Conservation (phyloP, 2,113 vertebrate genomes). For the Hystrix cristata region DNA sequence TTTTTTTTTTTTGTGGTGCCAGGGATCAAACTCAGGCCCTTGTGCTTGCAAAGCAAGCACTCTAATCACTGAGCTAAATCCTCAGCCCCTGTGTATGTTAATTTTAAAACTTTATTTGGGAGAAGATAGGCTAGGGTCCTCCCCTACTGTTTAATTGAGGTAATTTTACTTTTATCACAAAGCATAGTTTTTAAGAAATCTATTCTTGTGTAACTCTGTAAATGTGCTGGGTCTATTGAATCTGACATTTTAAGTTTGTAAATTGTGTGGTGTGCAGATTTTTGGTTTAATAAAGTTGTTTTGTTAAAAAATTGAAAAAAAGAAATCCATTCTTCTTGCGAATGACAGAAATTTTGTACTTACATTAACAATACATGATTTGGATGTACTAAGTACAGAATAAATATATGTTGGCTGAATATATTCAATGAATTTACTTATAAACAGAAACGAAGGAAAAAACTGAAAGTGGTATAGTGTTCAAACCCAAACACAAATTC, state of each 20-base stretch:
- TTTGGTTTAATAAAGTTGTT: background rate
- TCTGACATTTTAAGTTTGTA: background rate
- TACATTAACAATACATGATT: background rate
- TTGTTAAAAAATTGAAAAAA: background rate
- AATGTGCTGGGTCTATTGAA: background rate
- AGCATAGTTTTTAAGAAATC: background rate
- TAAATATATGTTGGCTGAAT: background rate
- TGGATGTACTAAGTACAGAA: background rate
- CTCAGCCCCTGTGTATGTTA: background rate
- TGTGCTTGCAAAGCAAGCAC: no score
- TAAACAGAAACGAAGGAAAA: background rate
- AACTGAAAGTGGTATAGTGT: background rate
- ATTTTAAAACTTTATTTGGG: background rate
- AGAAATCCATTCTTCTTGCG: background rate
- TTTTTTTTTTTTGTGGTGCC: no score
- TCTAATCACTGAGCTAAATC: no score
- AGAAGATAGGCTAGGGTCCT: no score
- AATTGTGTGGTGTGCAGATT: background rate
- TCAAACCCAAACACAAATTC: background rate
- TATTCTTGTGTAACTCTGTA: background rate
- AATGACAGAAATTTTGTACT: background rate
- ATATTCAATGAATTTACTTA: background rate
- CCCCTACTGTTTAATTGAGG: background rate
- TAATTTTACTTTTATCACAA: background rate
- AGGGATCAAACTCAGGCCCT: no score